Conservation (phyloP, 1,140 invertebrate species). For the Coptotermes formosanus region DNA sequence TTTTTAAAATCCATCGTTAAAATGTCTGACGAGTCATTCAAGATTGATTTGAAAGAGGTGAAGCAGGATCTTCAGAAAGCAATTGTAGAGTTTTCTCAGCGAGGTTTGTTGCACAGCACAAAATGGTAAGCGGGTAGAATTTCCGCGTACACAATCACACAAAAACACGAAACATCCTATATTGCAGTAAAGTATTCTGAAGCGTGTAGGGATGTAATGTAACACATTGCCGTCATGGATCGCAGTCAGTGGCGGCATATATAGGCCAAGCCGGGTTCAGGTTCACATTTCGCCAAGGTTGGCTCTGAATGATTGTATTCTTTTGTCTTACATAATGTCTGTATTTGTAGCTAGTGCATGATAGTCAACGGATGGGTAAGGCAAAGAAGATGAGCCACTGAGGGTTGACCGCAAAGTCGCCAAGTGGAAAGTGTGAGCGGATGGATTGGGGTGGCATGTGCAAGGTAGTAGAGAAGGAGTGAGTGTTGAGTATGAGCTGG, state of each 20-base stretch:
- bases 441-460: too few relatives aligned
- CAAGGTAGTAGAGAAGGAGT: too few relatives aligned
- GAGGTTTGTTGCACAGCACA: slow-evolving; percentile 67
- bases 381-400: too few relatives aligned
- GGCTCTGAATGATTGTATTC: too few relatives aligned
- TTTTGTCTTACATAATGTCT: too few relatives aligned
- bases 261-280: not conserved
- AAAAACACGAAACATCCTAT: not conserved
- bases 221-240: not conserved
- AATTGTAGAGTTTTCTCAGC: slow-evolving; percentile 66
- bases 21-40: slow-evolving; percentile 32
- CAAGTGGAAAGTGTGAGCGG: too few relatives aligned
- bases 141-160: not conserved
- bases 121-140: slow-evolving; percentile 62
- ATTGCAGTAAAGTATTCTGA: not conserved
- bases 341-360: too few relatives aligned
- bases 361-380: too few relatives aligned
- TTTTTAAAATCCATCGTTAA: not conserved
- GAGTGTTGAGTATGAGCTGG: too few relatives aligned
- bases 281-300: not conserved
- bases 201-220: not conserved
- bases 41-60: slow-evolving; percentile 46
- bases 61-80: slow-evolving; percentile 65
- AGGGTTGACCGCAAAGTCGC: too few relatives aligned
- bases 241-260: not conserved